Evolutionary conservation across 2,113 vertebrate species (phyloP).

Genomic region (Ictalurus punctatus): DNA sequence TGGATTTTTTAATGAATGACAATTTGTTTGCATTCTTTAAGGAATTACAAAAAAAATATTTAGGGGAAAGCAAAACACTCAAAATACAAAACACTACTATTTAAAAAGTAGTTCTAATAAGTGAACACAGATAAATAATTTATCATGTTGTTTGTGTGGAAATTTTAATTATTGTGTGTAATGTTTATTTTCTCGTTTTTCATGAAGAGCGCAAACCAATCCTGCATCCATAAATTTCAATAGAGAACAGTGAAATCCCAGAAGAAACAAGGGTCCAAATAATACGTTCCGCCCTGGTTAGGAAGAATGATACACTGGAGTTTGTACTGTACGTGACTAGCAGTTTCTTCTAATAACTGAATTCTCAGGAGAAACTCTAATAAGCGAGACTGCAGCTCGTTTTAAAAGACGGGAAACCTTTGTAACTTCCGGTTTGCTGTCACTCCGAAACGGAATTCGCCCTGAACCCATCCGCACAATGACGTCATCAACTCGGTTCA

Average conservation of each 20-base stretch:
- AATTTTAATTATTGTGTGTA: background rate
- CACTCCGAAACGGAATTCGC: background rate
- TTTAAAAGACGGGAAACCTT: background rate
- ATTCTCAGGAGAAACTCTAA: background rate
- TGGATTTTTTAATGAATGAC: no score
- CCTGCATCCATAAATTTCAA: background rate
- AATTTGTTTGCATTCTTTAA: no score
- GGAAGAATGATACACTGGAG: no score
- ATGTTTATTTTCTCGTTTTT: background rate
- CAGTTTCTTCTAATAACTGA: background rate
- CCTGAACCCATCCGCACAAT: background rate
- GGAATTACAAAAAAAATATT: no score
- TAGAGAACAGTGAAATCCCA: background rate
- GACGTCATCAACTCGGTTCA: background rate
- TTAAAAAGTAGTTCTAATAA: background rate
- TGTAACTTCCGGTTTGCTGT: constrained; percentile 13
- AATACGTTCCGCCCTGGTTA: background rate
- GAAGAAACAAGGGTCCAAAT: background rate
- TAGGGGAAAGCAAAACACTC: background rate
- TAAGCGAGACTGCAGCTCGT: no score
- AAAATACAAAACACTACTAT: background rate
- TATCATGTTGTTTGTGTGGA: background rate
- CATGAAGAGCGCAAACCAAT: background rate
- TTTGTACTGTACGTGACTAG: background rate
- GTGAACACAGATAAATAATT: background rate